Percentiles rank a stretch among this genome's conserved stretches.
These are phyloP conservation scores for Lamellibrachia satsuma DNA, from an alignment of 2,888 invertebrate genomes.

Conservation along the genomic window DNA sequence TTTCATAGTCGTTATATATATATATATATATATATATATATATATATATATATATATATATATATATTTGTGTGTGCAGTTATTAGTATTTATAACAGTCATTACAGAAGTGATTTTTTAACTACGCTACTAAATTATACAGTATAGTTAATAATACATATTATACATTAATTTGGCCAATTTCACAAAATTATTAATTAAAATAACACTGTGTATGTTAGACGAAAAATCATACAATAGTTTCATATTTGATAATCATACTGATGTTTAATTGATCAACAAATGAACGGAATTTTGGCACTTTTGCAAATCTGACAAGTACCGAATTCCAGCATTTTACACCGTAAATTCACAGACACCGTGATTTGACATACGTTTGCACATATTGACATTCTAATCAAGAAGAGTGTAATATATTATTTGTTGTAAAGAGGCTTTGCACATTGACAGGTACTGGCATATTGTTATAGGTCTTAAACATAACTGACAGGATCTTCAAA, in stretches of 20 bases:
- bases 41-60: no score
- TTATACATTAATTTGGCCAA: no score
- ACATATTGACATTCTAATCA: background rate
- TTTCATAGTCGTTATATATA: no score
- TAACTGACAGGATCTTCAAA: background rate
- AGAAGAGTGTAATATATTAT: background rate
- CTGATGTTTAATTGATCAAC: background rate
- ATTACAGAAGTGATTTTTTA: no score
- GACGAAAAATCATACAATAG: background rate
- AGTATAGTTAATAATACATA: no score
- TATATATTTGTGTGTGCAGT: background rate
- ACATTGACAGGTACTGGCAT: background rate
- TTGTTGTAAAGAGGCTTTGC: background rate
- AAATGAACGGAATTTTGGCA: background rate
- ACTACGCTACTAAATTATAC: no score
- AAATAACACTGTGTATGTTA: background rate
- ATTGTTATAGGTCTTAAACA: background rate
- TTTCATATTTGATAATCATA: background rate
- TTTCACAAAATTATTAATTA: no score
- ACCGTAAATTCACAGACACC: background rate
- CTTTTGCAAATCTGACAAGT: background rate
- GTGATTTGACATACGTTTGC: background rate
- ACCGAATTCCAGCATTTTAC: background rate
- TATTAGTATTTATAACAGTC: no score
- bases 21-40: no score